Base-by-base conservation (phyloP, 2,797 vertebrate species). In the Clamator glandarius region DNA sequence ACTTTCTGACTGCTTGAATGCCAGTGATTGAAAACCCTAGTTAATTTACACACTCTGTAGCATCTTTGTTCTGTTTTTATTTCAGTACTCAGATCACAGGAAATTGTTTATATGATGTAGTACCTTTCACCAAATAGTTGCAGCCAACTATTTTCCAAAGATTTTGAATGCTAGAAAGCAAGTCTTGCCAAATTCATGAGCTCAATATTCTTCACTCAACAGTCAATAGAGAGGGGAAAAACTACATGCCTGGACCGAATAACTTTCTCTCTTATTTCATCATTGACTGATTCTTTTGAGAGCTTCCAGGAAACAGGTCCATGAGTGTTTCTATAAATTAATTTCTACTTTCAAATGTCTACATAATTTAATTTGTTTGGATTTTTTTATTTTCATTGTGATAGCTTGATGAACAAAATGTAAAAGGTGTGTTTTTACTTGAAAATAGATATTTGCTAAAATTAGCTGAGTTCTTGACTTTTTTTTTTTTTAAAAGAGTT, bases 111-210 rank as follows among this genome's bases (percentile, higher is more conserved):
- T 44, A 87, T 61, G 36, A 35, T 0, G 0, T 33, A 52, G 39
- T 54, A 61, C 36, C 57, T 91, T 93, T 93, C 84, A n/a, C 87
- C 24, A 80, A 1, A 44, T 75, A 87, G 76, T 78, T 91, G 42
- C 36, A 81, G 73, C 35, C 64, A 91, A 33, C 64, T 84, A 2
- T 89, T 78, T 84, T 91, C 87, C 76, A 50, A 66, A 86, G 72
- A 39, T 57, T 95, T 89, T 69, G 51, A 81, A 42, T 92, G 62
- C 73, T 83, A 21, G 20, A 91, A 87, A 78, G 50, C 64, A 87
- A 87, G 33, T 85, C 35, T 57, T 8, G 81, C 28, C 73, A 81
- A 84, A 93, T 63, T 67, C 10, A 29, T 48, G 73, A 66, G 39
- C 62, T 92, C 41, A 16, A 3, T 84, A 25, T 83, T 91, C 61